Conservation (phyloP, 92 coral and sea anemone species). For the Muricea muricata region DNA sequence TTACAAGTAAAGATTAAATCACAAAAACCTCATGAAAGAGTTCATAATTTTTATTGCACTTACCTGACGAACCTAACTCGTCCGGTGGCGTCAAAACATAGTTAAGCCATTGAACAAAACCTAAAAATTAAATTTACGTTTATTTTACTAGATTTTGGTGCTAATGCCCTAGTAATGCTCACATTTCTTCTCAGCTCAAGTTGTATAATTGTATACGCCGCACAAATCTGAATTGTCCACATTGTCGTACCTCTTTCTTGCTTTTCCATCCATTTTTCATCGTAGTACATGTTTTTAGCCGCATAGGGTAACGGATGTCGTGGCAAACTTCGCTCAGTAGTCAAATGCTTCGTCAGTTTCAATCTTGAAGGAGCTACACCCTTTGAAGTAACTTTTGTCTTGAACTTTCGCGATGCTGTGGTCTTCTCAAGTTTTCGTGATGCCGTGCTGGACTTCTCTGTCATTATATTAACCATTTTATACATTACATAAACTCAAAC, state of each 20-base stretch:
- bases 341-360: conserved; percentile 77
- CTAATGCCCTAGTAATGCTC: too few species aligned
- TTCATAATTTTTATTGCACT: too few species aligned
- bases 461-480: too few species aligned
- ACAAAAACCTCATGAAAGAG: too few species aligned
- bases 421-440: too few species aligned
- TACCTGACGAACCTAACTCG: conserved; percentile 47
- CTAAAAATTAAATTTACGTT: conserved; percentile 58
- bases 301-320: conserved; percentile 98
- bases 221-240: too few species aligned
- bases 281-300: conserved; percentile 97
- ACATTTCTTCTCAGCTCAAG: too few species aligned
- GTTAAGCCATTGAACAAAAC: conserved; percentile 93
- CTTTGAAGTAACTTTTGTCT: conserved; percentile 82
- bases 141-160: too few species aligned
- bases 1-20: too few species aligned
- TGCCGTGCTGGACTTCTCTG: not conserved
- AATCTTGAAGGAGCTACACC: conserved; percentile 91
- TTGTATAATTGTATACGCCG: too few species aligned
- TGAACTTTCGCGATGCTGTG: conserved; percentile 17
- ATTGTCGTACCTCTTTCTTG: conserved; percentile 93
- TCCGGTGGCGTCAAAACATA: conserved; percentile 94
- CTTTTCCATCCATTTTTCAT: conserved; percentile 97
- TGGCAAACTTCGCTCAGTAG: conserved; percentile 75
- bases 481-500: too few species aligned